Percentiles rank a stretch among this genome's conserved stretches.
Evolutionary conservation across 2,888 invertebrate genomes (phyloP).

Genomic region (Lasioglossum marginatum): DNA sequence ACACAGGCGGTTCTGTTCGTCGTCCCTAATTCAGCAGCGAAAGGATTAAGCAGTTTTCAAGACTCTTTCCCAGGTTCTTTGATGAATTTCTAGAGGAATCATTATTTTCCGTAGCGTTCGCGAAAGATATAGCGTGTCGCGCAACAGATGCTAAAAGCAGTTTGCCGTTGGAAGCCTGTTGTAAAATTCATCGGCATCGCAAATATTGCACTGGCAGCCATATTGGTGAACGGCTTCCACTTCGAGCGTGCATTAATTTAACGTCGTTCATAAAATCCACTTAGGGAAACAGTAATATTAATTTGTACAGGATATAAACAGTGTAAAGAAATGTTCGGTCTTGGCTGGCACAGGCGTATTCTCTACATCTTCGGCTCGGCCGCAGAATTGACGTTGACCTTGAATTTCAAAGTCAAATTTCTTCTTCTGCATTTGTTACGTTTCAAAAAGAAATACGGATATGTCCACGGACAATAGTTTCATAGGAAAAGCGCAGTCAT

Average conservation of each 20-base stretch:
- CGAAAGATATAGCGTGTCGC: background rate
- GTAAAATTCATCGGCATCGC: background rate
- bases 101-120: background rate
- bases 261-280: background rate
- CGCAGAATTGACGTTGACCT: no score
- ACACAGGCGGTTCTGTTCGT: no score
- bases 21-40: no score
- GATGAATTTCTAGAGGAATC: background rate
- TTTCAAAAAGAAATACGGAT: background rate
- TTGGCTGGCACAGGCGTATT: no score
- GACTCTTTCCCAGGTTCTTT: no score
- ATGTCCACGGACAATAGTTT: background rate
- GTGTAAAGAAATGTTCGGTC: no score
- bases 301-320: no score
- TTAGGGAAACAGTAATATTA: background rate
- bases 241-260: background rate
- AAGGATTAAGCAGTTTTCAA: no score
- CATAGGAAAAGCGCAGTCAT: background rate
- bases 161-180: background rate
- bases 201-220: background rate
- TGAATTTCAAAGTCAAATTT: no score
- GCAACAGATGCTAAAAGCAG: background rate
- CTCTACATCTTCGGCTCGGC: no score
- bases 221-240: background rate
- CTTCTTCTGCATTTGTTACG: no score